These are phyloP conservation scores for Gandaritis pyraliata DNA, from an alignment of 2,888 invertebrate species.

Conservation along the genomic window DNA sequence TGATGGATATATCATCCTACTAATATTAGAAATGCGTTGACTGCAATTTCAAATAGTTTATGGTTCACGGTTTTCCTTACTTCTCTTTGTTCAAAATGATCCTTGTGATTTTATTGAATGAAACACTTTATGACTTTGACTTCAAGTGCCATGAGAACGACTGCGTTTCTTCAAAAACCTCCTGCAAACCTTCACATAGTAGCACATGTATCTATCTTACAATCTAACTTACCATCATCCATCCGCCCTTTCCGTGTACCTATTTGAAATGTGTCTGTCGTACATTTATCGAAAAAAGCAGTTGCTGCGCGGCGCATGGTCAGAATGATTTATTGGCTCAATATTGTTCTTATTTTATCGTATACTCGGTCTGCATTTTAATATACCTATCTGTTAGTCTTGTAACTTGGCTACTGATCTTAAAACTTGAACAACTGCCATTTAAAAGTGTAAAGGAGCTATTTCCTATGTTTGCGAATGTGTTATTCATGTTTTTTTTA, in stretches of 20 bases:
- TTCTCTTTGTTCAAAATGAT: neutral
- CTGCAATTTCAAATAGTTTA: neutral
- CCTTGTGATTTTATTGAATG: too few species aligned
- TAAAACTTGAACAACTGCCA: conserved; percentile 14
- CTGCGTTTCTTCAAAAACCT: neutral
- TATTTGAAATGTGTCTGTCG: conserved; percentile 36
- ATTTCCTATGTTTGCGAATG: conserved; percentile 14
- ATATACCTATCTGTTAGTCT: conserved; percentile 31
- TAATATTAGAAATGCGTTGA: neutral
- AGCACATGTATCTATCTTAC: conserved; percentile 38
- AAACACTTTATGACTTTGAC: too few species aligned
- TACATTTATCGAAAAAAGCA: conserved; percentile 24
- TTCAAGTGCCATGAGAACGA: neutral
- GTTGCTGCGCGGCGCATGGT: conserved; percentile 33
- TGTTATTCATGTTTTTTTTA: conserved; percentile 16
- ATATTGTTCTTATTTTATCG: conserved; percentile 34
- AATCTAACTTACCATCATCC: conserved; percentile 33
- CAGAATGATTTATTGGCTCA: conserved; percentile 36
- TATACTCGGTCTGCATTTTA: conserved; percentile 31
- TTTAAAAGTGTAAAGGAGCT: conserved; percentile 14
- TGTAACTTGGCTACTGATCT: conserved; percentile 28
- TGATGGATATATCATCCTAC: neutral
- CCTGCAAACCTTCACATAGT: conserved; percentile 37
- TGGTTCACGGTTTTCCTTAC: neutral
- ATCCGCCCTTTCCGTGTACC: conserved; percentile 41